Percentiles rank a stretch among this genome's conserved stretches.
phyloP scores from a whole-genome alignment of 2,113 vertebrate genomes.

The Pachypanchax playfairii region DNA sequence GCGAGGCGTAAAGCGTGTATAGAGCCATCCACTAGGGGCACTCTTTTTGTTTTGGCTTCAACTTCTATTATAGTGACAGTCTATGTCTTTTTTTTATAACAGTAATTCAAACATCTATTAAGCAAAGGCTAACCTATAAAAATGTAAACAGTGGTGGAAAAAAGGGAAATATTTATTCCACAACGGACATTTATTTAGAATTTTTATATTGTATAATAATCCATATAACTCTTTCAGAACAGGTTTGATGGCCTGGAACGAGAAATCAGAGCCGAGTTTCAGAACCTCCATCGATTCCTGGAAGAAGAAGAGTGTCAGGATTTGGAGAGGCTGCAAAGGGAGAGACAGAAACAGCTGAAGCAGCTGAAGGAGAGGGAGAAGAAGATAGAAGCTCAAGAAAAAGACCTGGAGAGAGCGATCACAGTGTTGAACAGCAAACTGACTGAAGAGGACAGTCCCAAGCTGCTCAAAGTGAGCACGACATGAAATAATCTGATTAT shows the following conservation, averaged over 20 bases:
- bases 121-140: too few species aligned
- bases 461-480: slow-evolving; percentile 75
- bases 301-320: slow-evolving; percentile 73
- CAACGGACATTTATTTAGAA: neutral
- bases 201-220: neutral
- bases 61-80: too few species aligned
- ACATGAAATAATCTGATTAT: neutral
- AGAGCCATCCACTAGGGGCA: too few species aligned
- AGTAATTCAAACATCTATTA: too few species aligned
- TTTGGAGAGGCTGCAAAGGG: slow-evolving; percentile 69
- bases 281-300: slow-evolving; percentile 79
- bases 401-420: slow-evolving; percentile 74
- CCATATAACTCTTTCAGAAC: slow-evolving; percentile 44
- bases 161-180: too few species aligned
- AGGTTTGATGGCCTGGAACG: slow-evolving; percentile 74
- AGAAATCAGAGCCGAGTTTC: slow-evolving; percentile 77
- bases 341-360: slow-evolving; percentile 72
- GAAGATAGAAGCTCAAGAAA: slow-evolving; percentile 73
- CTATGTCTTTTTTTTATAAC: too few species aligned
- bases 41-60: too few species aligned
- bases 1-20: too few species aligned
- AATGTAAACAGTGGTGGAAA: too few species aligned
- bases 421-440: slow-evolving; percentile 75
- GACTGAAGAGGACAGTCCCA: slow-evolving; percentile 74
- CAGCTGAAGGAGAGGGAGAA: slow-evolving; percentile 76